These are phyloP conservation scores for Aphyosemion australe DNA, from an alignment of 2,113 vertebrate genomes.

Conservation along the genomic window DNA sequence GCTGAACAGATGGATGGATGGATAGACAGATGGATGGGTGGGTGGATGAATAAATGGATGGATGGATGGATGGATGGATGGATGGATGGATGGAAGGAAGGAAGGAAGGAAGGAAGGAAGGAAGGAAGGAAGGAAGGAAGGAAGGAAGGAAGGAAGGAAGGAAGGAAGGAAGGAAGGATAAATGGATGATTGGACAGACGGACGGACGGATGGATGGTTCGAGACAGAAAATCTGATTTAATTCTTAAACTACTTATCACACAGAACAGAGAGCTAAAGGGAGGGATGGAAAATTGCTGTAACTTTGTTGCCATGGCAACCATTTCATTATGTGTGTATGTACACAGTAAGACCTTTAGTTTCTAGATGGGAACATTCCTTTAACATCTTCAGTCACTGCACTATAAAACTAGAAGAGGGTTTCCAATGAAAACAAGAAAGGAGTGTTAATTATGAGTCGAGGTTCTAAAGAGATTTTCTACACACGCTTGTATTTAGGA, in stretches of 20 bases:
- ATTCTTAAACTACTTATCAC: not conserved
- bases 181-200: not conserved
- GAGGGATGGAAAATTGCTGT: not conserved
- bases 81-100: no score
- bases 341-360: conserved; percentile 4
- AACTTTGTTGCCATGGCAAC: conserved; percentile 1
- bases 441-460: not conserved
- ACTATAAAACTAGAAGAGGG: not conserved
- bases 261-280: not conserved
- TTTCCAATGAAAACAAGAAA: not conserved
- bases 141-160: no score
- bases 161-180: no score
- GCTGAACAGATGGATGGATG: no score
- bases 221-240: conserved; percentile 8
- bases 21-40: no score
- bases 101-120: no score
- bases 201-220: not conserved
- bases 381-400: not conserved
- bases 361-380: conserved; percentile 9
- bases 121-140: no score
- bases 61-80: no score
- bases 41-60: no score
- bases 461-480: not conserved
- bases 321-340: not conserved
- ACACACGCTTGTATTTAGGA: not conserved